Evolutionary conservation across 2,797 vertebrate genomes (phyloP), one percentile per base, ranked within the genome.

Genomic region (Notolepis coatsorum): DNA sequence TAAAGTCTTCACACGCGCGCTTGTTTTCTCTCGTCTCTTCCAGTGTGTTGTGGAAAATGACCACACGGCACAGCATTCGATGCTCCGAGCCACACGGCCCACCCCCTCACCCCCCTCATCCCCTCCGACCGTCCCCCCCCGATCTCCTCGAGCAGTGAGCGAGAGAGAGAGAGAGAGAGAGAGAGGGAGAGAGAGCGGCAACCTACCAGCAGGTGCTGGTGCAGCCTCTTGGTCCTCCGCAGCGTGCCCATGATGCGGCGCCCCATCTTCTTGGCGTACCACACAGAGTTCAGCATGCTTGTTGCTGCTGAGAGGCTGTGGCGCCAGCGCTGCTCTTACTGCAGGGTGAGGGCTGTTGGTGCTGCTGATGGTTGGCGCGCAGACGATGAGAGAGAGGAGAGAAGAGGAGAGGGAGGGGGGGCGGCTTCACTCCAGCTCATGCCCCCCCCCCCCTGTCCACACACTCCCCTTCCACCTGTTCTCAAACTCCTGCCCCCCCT

Each of bases 161-260:
- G n/a, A n/a, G n/a, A n/a, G n/a, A n/a, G n/a, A n/a, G n/a, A n/a
- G n/a, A n/a, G n/a, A n/a, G n/a, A n/a, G n/a, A n/a, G n/a, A n/a
- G n/a, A n/a, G n/a, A n/a, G 23, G 17, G 31, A 30, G 12, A 41
- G 21, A 33, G 24, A 17, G 15, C 28, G 63, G 21, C n/a, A 70
- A 93, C 93, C 89, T 94, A 96, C 94, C 95, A 92, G 88, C 71
- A 92, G 89, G 81, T 88, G 91, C 81, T 91, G 89, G 77, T 91
- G 92, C 37, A 94, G 93, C 52, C 86, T 79, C 77, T 93, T 93
- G 84, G 89, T 93, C 74, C 92, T 92, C 84, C 89, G 51, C 61
- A 95, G 86, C 52, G 92, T 93, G 73, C 89, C 91, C 88, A 94
- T 91, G 73, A 95, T 91, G 72, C 93, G 92, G 66, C 92, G 88